Evolutionary conservation across 2,888 invertebrate species (phyloP).

Genomic region (Lucinisca nassula): DNA sequence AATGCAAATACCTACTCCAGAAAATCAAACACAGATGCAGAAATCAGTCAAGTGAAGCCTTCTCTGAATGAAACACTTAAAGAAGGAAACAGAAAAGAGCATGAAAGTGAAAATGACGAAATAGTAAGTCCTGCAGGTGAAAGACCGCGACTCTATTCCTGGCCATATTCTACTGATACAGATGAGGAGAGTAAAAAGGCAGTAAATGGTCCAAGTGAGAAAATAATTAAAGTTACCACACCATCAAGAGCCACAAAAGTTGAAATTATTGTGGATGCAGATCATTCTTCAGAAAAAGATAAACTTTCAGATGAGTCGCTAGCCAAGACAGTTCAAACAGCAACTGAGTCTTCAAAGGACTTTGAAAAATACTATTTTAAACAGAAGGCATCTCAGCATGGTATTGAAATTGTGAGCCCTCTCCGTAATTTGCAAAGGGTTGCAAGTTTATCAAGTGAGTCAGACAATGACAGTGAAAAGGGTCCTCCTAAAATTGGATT

Average conservation of each 20-base stretch:
- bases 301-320: background rate
- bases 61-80: background rate
- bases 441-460: slow-evolving; percentile 1
- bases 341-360: slow-evolving; percentile 12
- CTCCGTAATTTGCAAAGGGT: background rate
- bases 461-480: background rate
- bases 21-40: background rate
- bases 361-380: slow-evolving; percentile 55
- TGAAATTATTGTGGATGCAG: background rate
- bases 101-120: background rate
- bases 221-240: background rate
- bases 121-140: background rate
- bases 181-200: background rate
- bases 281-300: background rate
- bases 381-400: slow-evolving; percentile 49
- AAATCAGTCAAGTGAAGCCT: background rate
- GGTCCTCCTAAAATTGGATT: too few species aligned
- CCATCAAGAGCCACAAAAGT: background rate
- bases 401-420: slow-evolving; percentile 51
- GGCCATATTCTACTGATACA: background rate
- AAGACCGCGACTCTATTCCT: background rate
- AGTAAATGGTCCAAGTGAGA: background rate
- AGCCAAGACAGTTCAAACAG: background rate
- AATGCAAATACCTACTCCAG: background rate
- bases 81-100: background rate